Evolutionary conservation across 2,888 invertebrate genomes (phyloP).

Genomic region (Hydropsyche betteni): DNA sequence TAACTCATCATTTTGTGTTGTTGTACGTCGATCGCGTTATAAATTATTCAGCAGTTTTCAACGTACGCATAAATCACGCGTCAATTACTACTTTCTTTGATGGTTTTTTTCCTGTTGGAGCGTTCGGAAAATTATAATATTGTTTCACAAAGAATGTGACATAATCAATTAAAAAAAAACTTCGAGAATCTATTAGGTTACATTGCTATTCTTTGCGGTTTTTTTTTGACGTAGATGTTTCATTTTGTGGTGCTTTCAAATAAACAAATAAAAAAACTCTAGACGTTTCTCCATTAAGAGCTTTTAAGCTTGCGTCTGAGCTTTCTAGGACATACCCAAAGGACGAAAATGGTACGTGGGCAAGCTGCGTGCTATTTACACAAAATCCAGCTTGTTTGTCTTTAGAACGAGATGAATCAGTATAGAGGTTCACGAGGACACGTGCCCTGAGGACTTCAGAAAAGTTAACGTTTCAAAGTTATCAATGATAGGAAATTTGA

Average conservation of each 20-base stretch:
- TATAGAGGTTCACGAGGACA: background rate
- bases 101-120: too few species aligned
- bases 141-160: too few species aligned
- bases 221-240: too few species aligned
- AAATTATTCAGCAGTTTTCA: slow-evolving; percentile 22
- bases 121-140: too few species aligned
- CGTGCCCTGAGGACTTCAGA: slow-evolving; percentile 1
- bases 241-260: background rate
- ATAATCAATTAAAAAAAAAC: too few species aligned
- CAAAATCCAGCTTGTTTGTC: slow-evolving; percentile 13
- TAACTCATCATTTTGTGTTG: slow-evolving; percentile 14
- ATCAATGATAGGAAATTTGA: background rate
- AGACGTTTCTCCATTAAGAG: slow-evolving; percentile 19
- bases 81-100: background rate
- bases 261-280: background rate
- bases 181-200: too few species aligned
- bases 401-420: background rate
- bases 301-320: slow-evolving; percentile 11
- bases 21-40: slow-evolving; percentile 12
- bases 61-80: slow-evolving; percentile 6
- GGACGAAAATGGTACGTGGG: slow-evolving; percentile 2
- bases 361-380: slow-evolving; percentile 7
- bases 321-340: background rate
- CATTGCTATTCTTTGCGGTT: too few species aligned
- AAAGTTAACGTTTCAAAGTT: background rate